Evolutionary conservation across 2,888 invertebrate genomes (phyloP).

Genomic region (Pterostichus madidus): DNA sequence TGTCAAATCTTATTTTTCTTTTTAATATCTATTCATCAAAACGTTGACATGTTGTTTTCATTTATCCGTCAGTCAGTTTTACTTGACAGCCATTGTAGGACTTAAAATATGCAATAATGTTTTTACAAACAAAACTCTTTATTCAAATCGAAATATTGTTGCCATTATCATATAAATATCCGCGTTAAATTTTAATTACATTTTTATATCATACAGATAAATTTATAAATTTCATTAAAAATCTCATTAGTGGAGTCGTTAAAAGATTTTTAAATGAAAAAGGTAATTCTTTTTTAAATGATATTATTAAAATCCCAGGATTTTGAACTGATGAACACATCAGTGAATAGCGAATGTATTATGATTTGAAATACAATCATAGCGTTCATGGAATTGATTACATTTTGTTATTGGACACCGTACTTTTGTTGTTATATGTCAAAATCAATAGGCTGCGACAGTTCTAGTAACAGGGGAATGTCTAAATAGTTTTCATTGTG

Average conservation of each 20-base stretch:
- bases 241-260: no score
- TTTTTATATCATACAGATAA: no score
- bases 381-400: constrained; percentile 5
- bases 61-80: background rate
- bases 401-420: constrained; percentile 41
- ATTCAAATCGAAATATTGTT: no score
- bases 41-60: constrained; percentile 24
- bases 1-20: constrained; percentile 26
- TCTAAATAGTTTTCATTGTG: constrained; percentile 58
- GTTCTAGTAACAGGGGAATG: constrained; percentile 6
- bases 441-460: constrained; percentile 53
- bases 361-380: constrained; percentile 4
- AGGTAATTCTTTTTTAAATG: constrained; percentile 24
- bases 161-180: no score
- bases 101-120: background rate
- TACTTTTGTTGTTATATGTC: constrained; percentile 50
- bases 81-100: constrained; percentile 15
- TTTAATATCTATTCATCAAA: constrained; percentile 36
- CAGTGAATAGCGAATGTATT: no score
- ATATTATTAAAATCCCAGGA: constrained; percentile 4
- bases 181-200: no score
- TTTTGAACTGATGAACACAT: background rate
- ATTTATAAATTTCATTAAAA: no score
- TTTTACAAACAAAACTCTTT: background rate
- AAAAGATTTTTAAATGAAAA: no score